Conservation (phyloP, 2,888 invertebrate species). For the Drosophila imparisetae region DNA sequence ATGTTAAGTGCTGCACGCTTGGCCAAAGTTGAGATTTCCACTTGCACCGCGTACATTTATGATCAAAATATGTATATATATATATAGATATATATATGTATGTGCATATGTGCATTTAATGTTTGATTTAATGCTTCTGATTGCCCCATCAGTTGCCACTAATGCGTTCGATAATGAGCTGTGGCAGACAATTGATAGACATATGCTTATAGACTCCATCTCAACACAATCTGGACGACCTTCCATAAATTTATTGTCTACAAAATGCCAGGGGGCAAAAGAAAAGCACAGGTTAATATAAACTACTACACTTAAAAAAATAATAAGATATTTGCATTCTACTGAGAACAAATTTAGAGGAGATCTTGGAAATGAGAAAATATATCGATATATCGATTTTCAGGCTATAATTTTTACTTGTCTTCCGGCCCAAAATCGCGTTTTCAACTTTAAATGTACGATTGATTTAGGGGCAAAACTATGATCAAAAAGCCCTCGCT, state of each 20-base stretch:
- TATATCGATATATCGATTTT: no score
- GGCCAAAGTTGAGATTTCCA: constrained; percentile 52
- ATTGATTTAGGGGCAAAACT: no score
- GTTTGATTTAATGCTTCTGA: constrained; percentile 51
- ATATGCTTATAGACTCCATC: constrained; percentile 9
- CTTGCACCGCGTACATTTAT: constrained; percentile 39
- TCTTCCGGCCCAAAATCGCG: no score
- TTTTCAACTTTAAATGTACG: no score
- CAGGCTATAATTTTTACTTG: no score
- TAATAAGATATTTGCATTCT: neutral
- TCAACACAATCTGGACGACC: constrained; percentile 26
- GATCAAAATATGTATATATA: neutral
- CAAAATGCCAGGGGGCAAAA: constrained; percentile 35
- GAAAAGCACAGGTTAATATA: constrained; percentile 27
- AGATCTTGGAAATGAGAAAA: neutral
- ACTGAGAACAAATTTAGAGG: neutral
- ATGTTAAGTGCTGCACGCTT: constrained; percentile 54
- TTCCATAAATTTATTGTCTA: constrained; percentile 41
- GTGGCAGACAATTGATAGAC: constrained; percentile 55
- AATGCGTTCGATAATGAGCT: constrained; percentile 58
- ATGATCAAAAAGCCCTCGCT: no score
- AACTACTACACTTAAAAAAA: constrained; percentile 1
- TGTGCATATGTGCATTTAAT: constrained; percentile 9
- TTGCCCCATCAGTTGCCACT: constrained; percentile 43
- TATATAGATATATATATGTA: neutral